phyloP scores from a whole-genome alignment of 2,888 invertebrate genomes.

The Drymonia ruficornis region DNA sequence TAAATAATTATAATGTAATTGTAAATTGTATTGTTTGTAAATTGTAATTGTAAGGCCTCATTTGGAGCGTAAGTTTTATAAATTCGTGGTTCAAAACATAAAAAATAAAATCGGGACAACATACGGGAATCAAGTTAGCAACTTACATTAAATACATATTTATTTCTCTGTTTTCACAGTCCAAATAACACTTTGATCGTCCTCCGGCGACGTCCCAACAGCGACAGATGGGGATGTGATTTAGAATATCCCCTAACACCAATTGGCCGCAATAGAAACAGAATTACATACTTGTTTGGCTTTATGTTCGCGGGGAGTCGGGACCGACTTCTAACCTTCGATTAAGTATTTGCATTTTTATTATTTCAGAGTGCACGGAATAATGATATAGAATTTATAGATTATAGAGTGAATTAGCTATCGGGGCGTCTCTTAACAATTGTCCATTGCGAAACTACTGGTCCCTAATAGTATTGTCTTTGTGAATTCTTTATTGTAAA shows the following conservation, averaged over 20 bases:
- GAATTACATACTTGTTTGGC: constrained; percentile 42
- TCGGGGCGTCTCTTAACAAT: too few species aligned
- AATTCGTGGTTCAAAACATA: too few species aligned
- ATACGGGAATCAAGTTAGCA: too few species aligned
- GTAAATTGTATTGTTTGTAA: too few species aligned
- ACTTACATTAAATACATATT: not conserved
- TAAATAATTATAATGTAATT: too few species aligned
- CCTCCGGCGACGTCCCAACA: constrained; percentile 12
- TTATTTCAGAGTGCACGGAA: constrained; percentile 11
- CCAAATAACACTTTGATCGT: not conserved
- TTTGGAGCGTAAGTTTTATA: too few species aligned
- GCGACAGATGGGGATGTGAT: constrained; percentile 49
- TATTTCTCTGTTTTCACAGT: constrained; percentile 1
- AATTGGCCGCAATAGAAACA: constrained; percentile 48
- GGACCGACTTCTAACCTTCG: constrained; percentile 23
- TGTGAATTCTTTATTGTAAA: too few species aligned
- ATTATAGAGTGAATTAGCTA: too few species aligned
- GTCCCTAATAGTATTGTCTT: too few species aligned
- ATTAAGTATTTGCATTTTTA: constrained; percentile 37
- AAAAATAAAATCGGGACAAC: too few species aligned
- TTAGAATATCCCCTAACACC: constrained; percentile 36
- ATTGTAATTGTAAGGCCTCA: too few species aligned
- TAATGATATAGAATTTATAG: not conserved
- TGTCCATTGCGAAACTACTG: too few species aligned
- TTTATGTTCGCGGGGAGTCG: constrained; percentile 22